A percentile compares a stretch with the other conserved stretches of the same genome.
Conservation (phyloP, 2,797 vertebrate genomes). For the Onychomys leucogaster region DNA sequence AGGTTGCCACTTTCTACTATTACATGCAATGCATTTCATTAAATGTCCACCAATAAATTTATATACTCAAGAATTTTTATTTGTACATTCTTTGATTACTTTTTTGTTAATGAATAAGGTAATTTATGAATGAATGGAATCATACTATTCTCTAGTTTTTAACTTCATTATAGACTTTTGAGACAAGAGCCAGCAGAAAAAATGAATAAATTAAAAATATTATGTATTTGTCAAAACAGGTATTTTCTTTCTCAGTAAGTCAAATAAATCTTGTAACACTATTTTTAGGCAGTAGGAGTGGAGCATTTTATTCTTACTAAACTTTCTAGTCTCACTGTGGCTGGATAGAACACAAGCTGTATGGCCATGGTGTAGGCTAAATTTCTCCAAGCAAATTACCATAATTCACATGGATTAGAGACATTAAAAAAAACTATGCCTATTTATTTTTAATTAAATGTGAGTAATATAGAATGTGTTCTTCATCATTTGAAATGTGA, state of each 20-base stretch:
- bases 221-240: background rate
- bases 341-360: background rate
- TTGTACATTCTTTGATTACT: background rate
- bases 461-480: background rate
- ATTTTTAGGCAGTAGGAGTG: background rate
- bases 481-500: background rate
- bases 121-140: background rate
- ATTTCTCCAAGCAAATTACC: background rate
- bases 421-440: background rate
- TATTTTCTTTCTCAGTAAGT: background rate
- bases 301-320: background rate
- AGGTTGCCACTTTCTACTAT: background rate
- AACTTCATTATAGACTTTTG: background rate
- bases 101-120: background rate
- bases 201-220: background rate
- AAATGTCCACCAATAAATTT: background rate
- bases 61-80: background rate
- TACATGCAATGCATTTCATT: background rate
- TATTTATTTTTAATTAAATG: background rate
- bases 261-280: background rate
- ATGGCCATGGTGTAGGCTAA: background rate
- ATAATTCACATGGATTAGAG: background rate
- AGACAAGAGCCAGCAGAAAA: background rate
- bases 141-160: background rate
- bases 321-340: background rate